Evolutionary conservation across 2,797 vertebrate genomes (phyloP).

Genomic region (Carcharodon carcharias): DNA sequence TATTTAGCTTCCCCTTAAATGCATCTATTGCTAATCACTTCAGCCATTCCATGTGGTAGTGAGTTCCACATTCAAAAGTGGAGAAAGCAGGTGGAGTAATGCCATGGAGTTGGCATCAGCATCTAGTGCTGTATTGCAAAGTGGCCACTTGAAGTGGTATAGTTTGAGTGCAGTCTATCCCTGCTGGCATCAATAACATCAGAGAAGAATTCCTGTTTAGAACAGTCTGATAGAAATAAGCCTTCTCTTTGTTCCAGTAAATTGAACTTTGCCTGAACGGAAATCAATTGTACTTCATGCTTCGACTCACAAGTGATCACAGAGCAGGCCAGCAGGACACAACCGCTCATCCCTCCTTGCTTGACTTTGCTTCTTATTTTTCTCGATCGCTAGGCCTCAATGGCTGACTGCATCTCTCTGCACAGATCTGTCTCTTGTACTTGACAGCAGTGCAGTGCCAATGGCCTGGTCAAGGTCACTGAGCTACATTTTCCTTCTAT

Average conservation of each 20-base stretch:
- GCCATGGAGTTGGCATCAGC: no score
- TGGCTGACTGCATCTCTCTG: constrained; percentile 15
- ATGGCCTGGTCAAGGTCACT: constrained; percentile 18
- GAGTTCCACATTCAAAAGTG: background rate
- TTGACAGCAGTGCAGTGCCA: background rate
- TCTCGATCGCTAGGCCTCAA: background rate
- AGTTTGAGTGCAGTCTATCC: constrained; percentile 8
- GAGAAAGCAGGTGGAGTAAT: background rate
- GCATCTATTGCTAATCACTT: no score
- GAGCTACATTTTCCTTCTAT: background rate
- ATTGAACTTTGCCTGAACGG: constrained; percentile 24
- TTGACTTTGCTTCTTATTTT: constrained; percentile 20
- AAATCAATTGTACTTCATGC: constrained; percentile 30
- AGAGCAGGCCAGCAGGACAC: background rate
- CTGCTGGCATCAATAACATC: constrained; percentile 2
- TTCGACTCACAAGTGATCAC: constrained; percentile 18
- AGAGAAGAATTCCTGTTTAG: background rate
- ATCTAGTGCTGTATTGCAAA: background rate
- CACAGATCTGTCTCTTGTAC: constrained; percentile 20
- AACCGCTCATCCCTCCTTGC: background rate
- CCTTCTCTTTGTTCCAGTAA: constrained; percentile 30
- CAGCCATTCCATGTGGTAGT: background rate
- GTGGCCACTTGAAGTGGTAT: background rate
- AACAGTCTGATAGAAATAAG: constrained; percentile 17
- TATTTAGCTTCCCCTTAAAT: background rate